Evolutionary conservation across 2,113 vertebrate genomes (phyloP).

Genomic region (Rhabdornis inornatus): DNA sequence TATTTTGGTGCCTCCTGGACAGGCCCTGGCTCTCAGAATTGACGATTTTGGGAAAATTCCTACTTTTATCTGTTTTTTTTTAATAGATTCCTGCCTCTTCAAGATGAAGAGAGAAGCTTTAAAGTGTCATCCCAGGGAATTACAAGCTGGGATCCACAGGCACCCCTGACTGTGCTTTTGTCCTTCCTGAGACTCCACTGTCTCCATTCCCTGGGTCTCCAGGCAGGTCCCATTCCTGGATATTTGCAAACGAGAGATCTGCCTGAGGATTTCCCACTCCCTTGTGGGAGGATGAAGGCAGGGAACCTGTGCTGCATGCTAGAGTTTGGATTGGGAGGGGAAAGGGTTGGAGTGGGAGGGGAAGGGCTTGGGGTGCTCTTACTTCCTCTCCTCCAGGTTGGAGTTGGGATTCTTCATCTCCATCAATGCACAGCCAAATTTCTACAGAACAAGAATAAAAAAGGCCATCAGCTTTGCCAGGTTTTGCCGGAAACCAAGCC

Average conservation of each 20-base stretch:
- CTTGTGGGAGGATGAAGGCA: neutral
- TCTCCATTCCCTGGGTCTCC: neutral
- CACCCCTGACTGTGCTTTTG: neutral
- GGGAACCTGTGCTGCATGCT: neutral
- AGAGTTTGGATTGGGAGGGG: neutral
- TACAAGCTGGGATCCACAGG: neutral
- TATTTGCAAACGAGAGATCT: neutral
- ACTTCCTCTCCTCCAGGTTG: conserved; percentile 91
- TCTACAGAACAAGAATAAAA: conserved; percentile 67
- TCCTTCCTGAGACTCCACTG: neutral
- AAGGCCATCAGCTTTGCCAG: neutral
- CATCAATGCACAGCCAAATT: conserved; percentile 94
- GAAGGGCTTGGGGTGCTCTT: conserved; percentile 46
- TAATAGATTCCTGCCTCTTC: neutral
- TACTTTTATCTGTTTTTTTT: neutral
- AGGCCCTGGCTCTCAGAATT: neutral
- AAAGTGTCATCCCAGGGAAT: neutral
- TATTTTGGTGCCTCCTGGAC: neutral
- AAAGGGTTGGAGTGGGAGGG: neutral
- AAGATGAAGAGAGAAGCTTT: neutral
- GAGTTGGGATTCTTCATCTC: conserved; percentile 95
- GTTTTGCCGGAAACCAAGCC: neutral
- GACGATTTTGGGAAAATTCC: neutral
- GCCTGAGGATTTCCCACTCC: neutral
- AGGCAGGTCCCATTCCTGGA: neutral